Conservation (phyloP, 2,797 vertebrate species). For the Rhinoraja longicauda region DNA sequence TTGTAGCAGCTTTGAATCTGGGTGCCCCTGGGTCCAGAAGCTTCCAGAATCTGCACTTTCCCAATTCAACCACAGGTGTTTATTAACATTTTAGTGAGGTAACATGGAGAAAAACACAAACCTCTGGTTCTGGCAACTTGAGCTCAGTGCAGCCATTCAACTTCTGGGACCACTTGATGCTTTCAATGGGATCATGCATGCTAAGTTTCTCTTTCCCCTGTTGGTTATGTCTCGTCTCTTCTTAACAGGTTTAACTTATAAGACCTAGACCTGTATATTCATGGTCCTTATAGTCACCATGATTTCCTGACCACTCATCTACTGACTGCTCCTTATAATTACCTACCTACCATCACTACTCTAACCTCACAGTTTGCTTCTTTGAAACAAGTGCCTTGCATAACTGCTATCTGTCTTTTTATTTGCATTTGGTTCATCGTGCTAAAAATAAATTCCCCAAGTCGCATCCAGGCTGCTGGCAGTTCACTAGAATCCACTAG, state of each 20-base stretch:
- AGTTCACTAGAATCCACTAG: background rate
- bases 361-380: too few relatives aligned
- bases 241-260: background rate
- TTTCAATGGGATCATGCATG: background rate
- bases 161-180: background rate
- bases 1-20: background rate
- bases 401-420: too few relatives aligned
- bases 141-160: background rate
- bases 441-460: too few relatives aligned
- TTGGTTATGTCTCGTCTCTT: background rate
- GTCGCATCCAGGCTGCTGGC: background rate
- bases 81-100: background rate
- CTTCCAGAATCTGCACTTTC: background rate
- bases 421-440: too few relatives aligned
- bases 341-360: too few relatives aligned
- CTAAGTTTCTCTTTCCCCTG: background rate
- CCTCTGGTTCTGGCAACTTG: background rate
- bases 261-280: background rate
- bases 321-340: too few relatives aligned
- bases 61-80: background rate
- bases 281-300: background rate
- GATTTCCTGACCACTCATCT: too few relatives aligned
- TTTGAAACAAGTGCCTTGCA: too few relatives aligned
- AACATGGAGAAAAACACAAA: background rate
- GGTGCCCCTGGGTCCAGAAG: background rate